Evolutionary conservation across 92 coral and sea anemone genomes (phyloP).

Genomic region (Desmophyllum pertusum): DNA sequence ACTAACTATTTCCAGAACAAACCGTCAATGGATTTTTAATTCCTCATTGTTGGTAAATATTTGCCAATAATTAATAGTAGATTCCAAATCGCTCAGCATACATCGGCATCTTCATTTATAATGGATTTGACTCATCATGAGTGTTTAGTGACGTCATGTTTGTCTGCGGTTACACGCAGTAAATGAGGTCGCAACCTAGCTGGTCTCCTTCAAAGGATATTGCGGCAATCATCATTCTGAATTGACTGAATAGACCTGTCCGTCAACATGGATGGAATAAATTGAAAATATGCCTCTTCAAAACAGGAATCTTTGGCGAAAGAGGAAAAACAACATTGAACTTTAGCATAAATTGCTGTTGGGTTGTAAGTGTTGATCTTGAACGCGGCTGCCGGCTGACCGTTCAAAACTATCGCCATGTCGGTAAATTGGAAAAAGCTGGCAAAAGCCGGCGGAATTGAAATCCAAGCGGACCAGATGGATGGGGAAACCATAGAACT

Average conservation of each 20-base stretch:
- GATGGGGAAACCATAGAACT: slow-evolving; percentile 45
- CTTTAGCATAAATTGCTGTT: not conserved
- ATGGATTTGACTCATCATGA: no score
- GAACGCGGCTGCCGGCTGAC: not conserved
- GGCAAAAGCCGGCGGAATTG: slow-evolving; percentile 57
- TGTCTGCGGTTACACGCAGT: no score
- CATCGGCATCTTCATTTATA: no score
- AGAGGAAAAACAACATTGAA: not conserved
- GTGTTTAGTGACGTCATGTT: no score
- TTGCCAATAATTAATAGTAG: no score
- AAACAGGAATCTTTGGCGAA: not conserved
- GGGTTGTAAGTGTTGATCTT: not conserved
- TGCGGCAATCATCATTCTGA: not conserved
- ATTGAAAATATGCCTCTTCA: not conserved
- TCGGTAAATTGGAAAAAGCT: slow-evolving; percentile 60
- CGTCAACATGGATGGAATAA: not conserved
- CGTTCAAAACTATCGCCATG: slow-evolving; percentile 35
- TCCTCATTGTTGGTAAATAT: no score
- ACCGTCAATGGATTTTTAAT: no score
- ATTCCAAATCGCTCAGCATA: no score
- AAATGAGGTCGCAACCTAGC: no score
- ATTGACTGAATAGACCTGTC: not conserved
- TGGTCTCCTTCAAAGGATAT: no score
- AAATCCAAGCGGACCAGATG: slow-evolving; percentile 15
- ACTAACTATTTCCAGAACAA: no score